A percentile compares a stretch with the other conserved stretches of the same genome.
Conservation (phyloP, 2,113 vertebrate genomes). For the Setophaga coronata region DNA sequence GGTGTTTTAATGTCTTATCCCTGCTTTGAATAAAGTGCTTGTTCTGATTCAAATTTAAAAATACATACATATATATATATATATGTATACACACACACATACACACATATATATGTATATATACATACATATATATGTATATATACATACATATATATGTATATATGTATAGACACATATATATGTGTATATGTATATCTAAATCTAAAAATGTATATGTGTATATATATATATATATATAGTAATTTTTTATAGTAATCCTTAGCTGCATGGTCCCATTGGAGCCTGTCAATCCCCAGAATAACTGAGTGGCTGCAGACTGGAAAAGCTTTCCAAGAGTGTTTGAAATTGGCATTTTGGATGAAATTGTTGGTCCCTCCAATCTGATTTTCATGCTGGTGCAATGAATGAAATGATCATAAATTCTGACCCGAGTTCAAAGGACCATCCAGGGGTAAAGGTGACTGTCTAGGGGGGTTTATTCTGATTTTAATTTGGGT, state of each 20-base stretch:
- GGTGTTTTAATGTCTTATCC: background rate
- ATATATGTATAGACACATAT: fast-evolving
- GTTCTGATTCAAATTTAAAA: background rate
- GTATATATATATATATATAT: too few relatives aligned
- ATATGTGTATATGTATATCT: too few relatives aligned
- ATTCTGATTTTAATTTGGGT: background rate
- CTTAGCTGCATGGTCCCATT: background rate
- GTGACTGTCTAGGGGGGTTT: background rate
- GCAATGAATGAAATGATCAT: background rate
- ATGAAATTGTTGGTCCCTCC: background rate
- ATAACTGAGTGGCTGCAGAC: background rate
- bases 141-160: too few relatives aligned
- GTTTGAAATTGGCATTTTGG: background rate
- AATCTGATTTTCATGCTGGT: background rate
- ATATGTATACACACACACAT: too few relatives aligned
- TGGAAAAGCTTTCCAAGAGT: background rate
- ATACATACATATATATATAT: background rate
- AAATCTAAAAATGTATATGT: too few relatives aligned
- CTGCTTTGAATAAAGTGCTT: background rate
- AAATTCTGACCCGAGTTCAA: background rate
- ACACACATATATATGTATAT: too few relatives aligned
- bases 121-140: too few relatives aligned
- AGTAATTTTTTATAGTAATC: too few relatives aligned
- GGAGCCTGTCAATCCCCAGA: background rate
- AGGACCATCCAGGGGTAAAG: background rate